Evolutionary conservation across 2,888 invertebrate genomes (phyloP).

Genomic region (Scaptomyza cyrtandrae): DNA sequence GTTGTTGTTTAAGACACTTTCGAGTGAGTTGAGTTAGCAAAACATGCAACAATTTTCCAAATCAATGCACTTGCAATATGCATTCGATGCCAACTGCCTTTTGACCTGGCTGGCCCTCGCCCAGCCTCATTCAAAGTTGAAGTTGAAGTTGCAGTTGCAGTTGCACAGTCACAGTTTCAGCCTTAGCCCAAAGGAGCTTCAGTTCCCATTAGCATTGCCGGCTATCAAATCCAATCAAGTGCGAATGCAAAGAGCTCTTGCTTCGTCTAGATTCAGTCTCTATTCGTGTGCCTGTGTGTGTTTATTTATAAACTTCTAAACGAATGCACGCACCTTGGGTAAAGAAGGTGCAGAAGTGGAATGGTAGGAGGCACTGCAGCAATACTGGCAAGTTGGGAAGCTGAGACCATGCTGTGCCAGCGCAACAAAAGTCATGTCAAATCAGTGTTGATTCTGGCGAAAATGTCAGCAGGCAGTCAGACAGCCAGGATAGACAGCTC

Average conservation of each 20-base stretch:
- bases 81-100: conserved; percentile 44
- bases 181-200: conserved; percentile 30
- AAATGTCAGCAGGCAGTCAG: conserved; percentile 75
- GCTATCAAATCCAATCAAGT: conserved; percentile 77
- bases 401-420: conserved; percentile 56
- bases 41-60: conserved; percentile 82
- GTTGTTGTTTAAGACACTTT: conserved; percentile 58
- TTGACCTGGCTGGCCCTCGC: conserved; percentile 32
- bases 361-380: conserved; percentile 28
- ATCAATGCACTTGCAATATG: conserved; percentile 78
- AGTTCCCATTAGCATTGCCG: conserved; percentile 68
- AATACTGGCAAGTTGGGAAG: conserved; percentile 25
- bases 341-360: conserved; percentile 3
- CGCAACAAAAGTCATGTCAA: conserved; percentile 78
- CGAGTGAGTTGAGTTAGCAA: conserved; percentile 63
- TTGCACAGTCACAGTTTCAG: conserved; percentile 23
- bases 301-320: conserved; percentile 79
- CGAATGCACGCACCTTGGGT: conserved; percentile 76
- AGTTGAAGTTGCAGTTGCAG: conserved; percentile 13
- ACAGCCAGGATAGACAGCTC: conserved; percentile 21
- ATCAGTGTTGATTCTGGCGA: conserved; percentile 79
- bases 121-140: conserved; percentile 17
- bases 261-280: conserved; percentile 43
- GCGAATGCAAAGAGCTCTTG: conserved; percentile 60
- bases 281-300: conserved; percentile 6